Base-by-base conservation (phyloP, 2,888 invertebrate species). In the Xanthia icteritia region DNA sequence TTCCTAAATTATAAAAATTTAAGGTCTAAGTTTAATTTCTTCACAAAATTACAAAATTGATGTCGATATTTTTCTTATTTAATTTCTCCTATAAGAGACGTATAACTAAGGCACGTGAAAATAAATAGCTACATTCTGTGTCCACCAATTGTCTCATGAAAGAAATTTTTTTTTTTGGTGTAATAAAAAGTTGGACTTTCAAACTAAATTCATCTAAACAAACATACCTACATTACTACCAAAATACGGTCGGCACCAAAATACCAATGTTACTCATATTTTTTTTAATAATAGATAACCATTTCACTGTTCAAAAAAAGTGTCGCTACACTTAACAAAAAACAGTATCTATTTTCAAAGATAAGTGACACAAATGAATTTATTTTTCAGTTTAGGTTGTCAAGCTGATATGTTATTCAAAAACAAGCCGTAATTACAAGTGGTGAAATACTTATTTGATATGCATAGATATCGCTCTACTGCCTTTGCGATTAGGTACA, bases 41-140 rank as follows among this genome's bases (percentile, higher is more conserved):
- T 54, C 58, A 60, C 5, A 45, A 5, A 4, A 68, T 64, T 54
- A 76, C 36, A 27, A 60, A 83, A 70, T 66, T 58, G 2, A 67
- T 51, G 73, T 69, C 17, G 58, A 79, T 15, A 39, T 82, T 83
- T 39, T 79, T 79, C 51, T 63, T 73, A 66, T 36, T 36, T 23
- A 67, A 79, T 83, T 61, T 20, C 9, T 20, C 27, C 27, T 20
- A 13, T 78, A 72, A 20, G 48, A 67, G 31, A 42, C 65, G 6
- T 48, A 5, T 5, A 73, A 60, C 20, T 65, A 36, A 1, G 51
- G 9, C 17, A n/a, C 64, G 61, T 54, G 15, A 66, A 69, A 69
- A 54, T 54, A n/a, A n/a, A 54, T 54, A 48, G 48, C 17, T 48
- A 48, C 17, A 48, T 17, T 0, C 17, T 51, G 51, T 51, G 17